phyloP scores from a whole-genome alignment of 1,140 invertebrate species.

The Listronotus oregonensis region DNA sequence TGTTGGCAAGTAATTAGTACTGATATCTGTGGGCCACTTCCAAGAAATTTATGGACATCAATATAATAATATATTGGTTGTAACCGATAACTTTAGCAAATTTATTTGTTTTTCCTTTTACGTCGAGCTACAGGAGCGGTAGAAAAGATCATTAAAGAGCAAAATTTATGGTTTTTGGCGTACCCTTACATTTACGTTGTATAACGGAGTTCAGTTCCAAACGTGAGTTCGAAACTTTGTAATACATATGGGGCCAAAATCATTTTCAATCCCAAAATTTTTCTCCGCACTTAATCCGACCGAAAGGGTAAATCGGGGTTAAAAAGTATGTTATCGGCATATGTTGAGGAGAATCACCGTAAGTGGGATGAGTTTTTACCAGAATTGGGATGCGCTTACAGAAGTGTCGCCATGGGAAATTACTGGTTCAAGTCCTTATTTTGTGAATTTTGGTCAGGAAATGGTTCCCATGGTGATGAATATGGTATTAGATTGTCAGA shows the following conservation, averaged over 20 bases:
- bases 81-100: slow-evolving; percentile 14
- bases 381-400: slow-evolving; percentile 42
- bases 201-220: slow-evolving; percentile 33
- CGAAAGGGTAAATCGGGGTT: slow-evolving; percentile 47
- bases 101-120: slow-evolving; percentile 22
- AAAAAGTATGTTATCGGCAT: slow-evolving; percentile 47
- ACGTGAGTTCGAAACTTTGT: slow-evolving; percentile 17
- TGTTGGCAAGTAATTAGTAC: slow-evolving; percentile 10
- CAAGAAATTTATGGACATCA: background rate
- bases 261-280: slow-evolving; percentile 27
- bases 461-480: slow-evolving; percentile 18
- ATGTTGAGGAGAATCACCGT: slow-evolving; percentile 46
- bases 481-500: background rate
- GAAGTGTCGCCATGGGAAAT: slow-evolving; percentile 47
- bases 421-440: slow-evolving; percentile 46
- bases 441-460: slow-evolving; percentile 40
- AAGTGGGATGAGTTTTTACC: slow-evolving; percentile 48
- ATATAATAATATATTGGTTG: slow-evolving; percentile 13
- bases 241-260: slow-evolving; percentile 18
- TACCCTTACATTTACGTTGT: slow-evolving; percentile 15
- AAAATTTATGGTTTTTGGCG: slow-evolving; percentile 31
- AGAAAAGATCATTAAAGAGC: slow-evolving; percentile 21
- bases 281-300: slow-evolving; percentile 33
- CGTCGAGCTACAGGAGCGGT: slow-evolving; percentile 1
- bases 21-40: background rate